Evolutionary conservation across 2,113 vertebrate species (phyloP), one percentile per base, ranked within the genome.

Genomic region (Oreochromis aureus): DNA sequence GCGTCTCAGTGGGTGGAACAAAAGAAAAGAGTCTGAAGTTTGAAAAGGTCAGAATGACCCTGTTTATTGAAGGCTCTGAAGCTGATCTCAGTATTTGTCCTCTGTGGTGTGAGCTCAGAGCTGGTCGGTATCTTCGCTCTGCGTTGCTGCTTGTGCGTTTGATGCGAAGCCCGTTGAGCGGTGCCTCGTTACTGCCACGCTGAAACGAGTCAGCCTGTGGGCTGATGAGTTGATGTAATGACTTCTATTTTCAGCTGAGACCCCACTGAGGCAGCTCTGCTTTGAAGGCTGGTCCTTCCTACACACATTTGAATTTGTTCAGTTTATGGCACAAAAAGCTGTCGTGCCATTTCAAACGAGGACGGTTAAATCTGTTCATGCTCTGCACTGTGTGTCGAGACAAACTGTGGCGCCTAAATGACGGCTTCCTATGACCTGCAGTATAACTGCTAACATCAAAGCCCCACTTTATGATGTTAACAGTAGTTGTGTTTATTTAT

Each of bases 211-310:
- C 91, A 61, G 82, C 32, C 85, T 56, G 78, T 39, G 54, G 34
- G 13, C 51, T 81, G 86, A 87, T 58, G 80, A 87, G 81, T 87
- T 66, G 61, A 88, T 51, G 84, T 80, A 87, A 93, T 82, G 84
- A 55, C 69, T 85, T 63, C 90, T 92, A 86, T 92, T 89, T 90
- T 91, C 89, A 89, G 76, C 73, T 5, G 41, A 82, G 83, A 56
- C 27, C 69, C 66, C 10, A 6, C 71, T 82, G 82, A 51, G 82
- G 73, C 51, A 63, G 44, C 90, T 87, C 48, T 10, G 3, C 32
- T 86, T 18, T 63, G 30, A 86, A 63, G 48, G 36, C 8, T 1
- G 3, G 24, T 55, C 12, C 27, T 24, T 66, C 30, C 15, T 19
- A 19, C 39, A 81, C 80, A 69, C 59, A 59, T 46, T n/a, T 24